These are phyloP conservation scores for Eublepharis macularius DNA, from an alignment of 2,113 vertebrate genomes.

Conservation along the genomic window DNA sequence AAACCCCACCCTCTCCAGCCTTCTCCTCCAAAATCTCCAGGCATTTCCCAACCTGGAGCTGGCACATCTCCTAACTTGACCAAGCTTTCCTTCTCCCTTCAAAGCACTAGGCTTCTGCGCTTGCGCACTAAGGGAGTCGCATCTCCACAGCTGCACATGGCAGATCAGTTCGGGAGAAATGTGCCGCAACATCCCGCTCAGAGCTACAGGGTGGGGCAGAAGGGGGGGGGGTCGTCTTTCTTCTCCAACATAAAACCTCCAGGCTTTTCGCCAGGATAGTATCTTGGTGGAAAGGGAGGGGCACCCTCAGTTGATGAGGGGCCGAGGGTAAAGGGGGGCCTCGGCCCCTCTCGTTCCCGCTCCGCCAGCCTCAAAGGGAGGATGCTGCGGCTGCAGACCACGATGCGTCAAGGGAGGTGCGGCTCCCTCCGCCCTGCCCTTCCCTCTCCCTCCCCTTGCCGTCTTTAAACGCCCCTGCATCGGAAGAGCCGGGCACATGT, in stretches of 20 bases:
- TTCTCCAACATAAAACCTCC: not conserved
- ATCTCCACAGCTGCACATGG: not conserved
- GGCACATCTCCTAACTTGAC: not conserved
- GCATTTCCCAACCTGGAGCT: too few species aligned
- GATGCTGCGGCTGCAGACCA: slow-evolving; percentile 46
- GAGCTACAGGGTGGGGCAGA: slow-evolving; percentile 1
- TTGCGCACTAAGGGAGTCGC: not conserved
- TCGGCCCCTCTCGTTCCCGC: not conserved
- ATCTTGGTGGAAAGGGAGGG: too few species aligned
- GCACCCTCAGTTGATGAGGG: not conserved
- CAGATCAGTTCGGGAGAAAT: not conserved
- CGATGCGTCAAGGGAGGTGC: slow-evolving; percentile 70
- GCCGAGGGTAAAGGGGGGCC: not conserved
- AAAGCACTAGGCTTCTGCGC: not conserved
- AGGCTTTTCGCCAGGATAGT: not conserved
- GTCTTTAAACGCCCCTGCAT: slow-evolving; percentile 55
- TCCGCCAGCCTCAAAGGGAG: not conserved
- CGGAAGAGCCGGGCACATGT: slow-evolving; percentile 61
- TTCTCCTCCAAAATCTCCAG: too few species aligned
- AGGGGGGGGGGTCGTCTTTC: not conserved
- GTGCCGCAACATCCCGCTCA: not conserved
- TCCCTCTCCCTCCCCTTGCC: slow-evolving; percentile 26
- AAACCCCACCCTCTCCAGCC: too few species aligned
- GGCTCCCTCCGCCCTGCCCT: slow-evolving; percentile 16
- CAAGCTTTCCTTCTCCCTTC: not conserved